Percentiles rank a stretch among this genome's conserved stretches.
Evolutionary conservation across 2,888 invertebrate species (phyloP).

Genomic region (Palloptera scutellata): DNA sequence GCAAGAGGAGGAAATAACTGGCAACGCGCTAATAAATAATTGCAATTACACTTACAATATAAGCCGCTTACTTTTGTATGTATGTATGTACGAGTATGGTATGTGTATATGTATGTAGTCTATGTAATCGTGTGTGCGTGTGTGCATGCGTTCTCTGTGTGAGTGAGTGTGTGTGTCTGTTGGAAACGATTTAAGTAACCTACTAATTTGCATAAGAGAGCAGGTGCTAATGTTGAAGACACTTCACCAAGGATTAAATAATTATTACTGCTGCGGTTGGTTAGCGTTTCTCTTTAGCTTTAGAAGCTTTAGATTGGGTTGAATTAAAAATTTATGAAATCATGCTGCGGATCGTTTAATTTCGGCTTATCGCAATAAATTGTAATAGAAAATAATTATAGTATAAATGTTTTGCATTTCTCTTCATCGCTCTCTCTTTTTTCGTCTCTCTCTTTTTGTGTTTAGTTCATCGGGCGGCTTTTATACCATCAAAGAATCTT

Average conservation of each 20-base stretch:
- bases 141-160: background rate
- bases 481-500: conserved; percentile 54
- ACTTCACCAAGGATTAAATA: background rate
- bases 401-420: background rate
- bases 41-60: background rate
- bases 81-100: background rate
- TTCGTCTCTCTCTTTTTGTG: conserved; percentile 13
- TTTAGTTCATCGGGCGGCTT: conserved; percentile 58
- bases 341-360: background rate
- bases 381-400: background rate
- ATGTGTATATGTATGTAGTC: background rate
- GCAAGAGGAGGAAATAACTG: background rate
- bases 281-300: too few species aligned
- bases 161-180: background rate
- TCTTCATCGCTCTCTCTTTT: conserved; percentile 12
- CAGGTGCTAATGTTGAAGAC: conserved; percentile 3
- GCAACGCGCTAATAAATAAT: conserved; percentile 7
- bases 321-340: background rate
- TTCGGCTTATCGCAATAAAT: background rate
- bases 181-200: background rate
- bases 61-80: background rate
- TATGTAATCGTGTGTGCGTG: background rate
- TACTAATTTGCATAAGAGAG: conserved; percentile 6
- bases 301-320: background rate
- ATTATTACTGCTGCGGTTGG: too few species aligned